Evolutionary conservation across 2,113 vertebrate genomes (phyloP).

Genomic region (Petaurus breviceps): DNA sequence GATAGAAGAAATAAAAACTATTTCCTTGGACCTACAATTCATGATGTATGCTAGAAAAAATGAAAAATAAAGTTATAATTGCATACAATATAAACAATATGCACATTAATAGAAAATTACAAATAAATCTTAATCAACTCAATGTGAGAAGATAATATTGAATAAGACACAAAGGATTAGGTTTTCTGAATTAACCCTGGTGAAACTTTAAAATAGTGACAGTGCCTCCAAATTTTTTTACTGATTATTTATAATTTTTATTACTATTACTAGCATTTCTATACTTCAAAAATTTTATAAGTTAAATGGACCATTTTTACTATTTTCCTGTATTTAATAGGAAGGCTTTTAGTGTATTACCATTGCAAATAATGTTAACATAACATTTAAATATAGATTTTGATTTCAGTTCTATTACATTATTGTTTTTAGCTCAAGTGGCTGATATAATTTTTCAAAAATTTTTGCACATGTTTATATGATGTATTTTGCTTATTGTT

Average conservation of each 20-base stretch:
- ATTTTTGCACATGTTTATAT: background rate
- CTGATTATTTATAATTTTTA: background rate
- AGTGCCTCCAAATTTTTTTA: background rate
- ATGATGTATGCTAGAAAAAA: background rate
- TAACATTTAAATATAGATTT: background rate
- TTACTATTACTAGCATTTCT: background rate
- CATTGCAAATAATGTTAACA: background rate
- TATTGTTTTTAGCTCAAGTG: background rate
- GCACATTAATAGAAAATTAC: background rate
- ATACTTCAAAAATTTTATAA: background rate
- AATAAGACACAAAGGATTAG: background rate
- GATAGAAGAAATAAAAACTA: background rate
- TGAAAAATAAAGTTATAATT: background rate
- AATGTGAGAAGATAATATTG: background rate
- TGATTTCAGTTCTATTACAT: background rate
- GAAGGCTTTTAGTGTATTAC: background rate
- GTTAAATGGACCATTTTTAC: background rate
- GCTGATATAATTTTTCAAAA: background rate
- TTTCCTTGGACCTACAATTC: background rate
- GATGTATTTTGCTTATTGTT: background rate
- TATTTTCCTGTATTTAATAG: background rate
- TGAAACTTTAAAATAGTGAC: background rate
- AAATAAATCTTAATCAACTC: background rate
- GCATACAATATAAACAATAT: background rate
- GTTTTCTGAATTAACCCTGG: background rate